Evolutionary conservation across 1,140 invertebrate species (phyloP).

Genomic region (Bicyclus anynana): DNA sequence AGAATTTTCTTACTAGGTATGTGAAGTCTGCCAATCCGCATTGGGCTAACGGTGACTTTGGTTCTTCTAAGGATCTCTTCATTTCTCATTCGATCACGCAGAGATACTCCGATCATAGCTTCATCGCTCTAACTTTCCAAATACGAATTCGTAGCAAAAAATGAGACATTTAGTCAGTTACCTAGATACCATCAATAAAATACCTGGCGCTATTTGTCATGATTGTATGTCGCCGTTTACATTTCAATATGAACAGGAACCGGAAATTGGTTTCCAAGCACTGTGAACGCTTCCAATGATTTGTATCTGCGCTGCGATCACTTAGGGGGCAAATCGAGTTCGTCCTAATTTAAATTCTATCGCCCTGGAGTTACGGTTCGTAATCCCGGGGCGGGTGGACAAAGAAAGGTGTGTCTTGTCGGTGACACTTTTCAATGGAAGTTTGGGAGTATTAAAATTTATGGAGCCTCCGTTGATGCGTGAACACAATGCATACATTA

Average conservation of each 20-base stretch:
- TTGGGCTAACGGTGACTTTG: too few species aligned
- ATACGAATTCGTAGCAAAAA: not conserved
- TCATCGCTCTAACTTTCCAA: too few species aligned
- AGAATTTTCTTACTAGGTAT: too few species aligned
- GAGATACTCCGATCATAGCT: too few species aligned
- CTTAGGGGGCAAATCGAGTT: slow-evolving; percentile 3
- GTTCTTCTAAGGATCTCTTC: too few species aligned
- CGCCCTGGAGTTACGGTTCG: not conserved
- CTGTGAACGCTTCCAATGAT: slow-evolving; percentile 41
- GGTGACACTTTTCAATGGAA: slow-evolving; percentile 19
- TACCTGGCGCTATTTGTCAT: slow-evolving; percentile 21
- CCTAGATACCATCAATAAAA: not conserved
- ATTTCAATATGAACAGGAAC: slow-evolving; percentile 44
- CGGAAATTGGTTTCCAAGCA: slow-evolving; percentile 46
- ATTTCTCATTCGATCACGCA: too few species aligned
- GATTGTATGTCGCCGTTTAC: slow-evolving; percentile 30
- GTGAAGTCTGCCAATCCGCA: too few species aligned
- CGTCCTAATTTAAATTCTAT: slow-evolving; percentile 7
- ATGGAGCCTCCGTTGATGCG: slow-evolving; percentile 9
- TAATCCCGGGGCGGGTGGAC: not conserved
- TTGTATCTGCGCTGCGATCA: slow-evolving; percentile 28
- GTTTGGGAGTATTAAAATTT: slow-evolving; percentile 24
- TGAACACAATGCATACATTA: slow-evolving; percentile 13
- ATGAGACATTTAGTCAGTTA: not conserved
- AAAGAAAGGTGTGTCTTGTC: slow-evolving; percentile 18